Evolutionary conservation across 2,797 vertebrate species (phyloP), one percentile per base, ranked within the genome.

Genomic region (Tenualosa ilisha): DNA sequence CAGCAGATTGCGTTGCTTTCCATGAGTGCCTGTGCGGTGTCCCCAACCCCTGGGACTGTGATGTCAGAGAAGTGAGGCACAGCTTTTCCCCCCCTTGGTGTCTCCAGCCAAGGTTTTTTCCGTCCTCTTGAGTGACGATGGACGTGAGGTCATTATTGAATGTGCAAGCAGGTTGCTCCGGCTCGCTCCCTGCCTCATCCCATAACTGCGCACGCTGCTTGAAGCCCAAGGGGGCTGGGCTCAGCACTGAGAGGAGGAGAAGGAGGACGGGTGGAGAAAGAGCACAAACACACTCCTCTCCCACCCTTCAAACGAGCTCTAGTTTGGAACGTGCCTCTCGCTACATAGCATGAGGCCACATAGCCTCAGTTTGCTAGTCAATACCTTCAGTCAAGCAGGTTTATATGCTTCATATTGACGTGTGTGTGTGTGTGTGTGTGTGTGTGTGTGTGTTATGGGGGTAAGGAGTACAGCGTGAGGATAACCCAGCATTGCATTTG

Each of bases 321-420:
- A 37, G 31, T 43, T 46, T 4, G 46, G 46, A 46, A 46, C 2
- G 43, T 6, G 43, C 43, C 6, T 6, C 43, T 2, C 6, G 43
- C 43, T 46, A 46, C 43, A 46, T 46, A n/a, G n/a, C n/a, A n/a
- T n/a, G 31, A 31, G 50, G 11, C 50, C 63, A 17, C 26, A 56
- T 84, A 63, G 85, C 63, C 50, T 89, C 65, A 86, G 81, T 59
- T 11, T 43, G 82, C 87, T 8, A 37, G 82, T 88, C 89, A 86
- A 82, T 89, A 89, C 31, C 68, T 83, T 54, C 87, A 87, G 85
- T 90, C 86, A 90, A 85, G 88, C 81, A 85, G 65, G 84, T 84
- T 75, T 46, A 51, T 85, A 83, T 87, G 85, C 87, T 86, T 87
- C 86, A 43, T 85, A 85, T 72, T 72, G 65, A 40, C n/a, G 3